Percentiles rank a stretch among this genome's conserved stretches.
Conservation (phyloP, 2,888 invertebrate species). For the Drosophila emarginata region DNA sequence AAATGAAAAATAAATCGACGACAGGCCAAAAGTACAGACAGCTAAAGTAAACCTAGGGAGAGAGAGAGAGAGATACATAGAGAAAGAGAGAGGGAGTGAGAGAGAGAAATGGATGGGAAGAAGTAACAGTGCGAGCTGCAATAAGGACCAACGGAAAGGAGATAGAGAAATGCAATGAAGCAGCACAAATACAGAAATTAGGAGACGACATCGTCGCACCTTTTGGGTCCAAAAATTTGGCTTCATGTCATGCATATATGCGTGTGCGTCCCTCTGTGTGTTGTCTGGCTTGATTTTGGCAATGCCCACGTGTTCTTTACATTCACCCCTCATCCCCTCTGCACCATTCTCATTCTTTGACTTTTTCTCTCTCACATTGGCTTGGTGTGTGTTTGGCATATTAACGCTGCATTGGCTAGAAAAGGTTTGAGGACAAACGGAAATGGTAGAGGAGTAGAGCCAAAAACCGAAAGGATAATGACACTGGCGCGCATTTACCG, state of each 20-base stretch:
- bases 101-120: constrained; percentile 6
- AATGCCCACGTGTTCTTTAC: constrained; percentile 45
- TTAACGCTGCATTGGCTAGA: constrained; percentile 47
- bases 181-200: constrained; percentile 70
- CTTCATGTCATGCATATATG: constrained; percentile 44
- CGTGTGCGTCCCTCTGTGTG: constrained; percentile 11
- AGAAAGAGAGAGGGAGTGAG: background rate
- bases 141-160: background rate
- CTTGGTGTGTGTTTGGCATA: constrained; percentile 43
- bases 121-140: background rate
- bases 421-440: constrained; percentile 43
- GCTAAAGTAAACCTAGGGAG: constrained; percentile 13
- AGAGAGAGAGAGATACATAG: background rate
- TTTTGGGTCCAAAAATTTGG: constrained; percentile 62
- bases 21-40: constrained; percentile 48
- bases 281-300: constrained; percentile 39
- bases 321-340: constrained; percentile 7
- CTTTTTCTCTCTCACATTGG: constrained; percentile 16
- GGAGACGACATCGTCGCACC: constrained; percentile 66
- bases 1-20: constrained; percentile 75
- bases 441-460: constrained; percentile 4
- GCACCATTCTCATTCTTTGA: background rate
- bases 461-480: constrained; percentile 74
- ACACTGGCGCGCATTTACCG: constrained; percentile 69
- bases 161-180: constrained; percentile 55